phyloP scores from a whole-genome alignment of 1,140 invertebrate species.

The Bombus pyrosoma region DNA sequence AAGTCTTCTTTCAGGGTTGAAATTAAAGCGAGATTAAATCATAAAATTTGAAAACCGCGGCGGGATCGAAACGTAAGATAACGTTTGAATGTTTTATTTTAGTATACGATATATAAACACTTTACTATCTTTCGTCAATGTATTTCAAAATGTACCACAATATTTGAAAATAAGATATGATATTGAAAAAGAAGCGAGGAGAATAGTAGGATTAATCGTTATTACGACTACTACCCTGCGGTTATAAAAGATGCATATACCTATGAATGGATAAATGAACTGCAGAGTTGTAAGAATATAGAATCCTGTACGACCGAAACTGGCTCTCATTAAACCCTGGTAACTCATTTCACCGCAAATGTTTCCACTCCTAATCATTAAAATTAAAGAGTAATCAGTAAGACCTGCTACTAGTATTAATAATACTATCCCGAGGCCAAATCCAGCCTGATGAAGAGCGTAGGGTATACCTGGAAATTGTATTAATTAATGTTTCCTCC shows the following conservation, averaged over 20 bases:
- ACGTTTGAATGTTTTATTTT: no score
- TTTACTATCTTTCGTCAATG: no score
- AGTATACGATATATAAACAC: no score
- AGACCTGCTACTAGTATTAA: conserved; percentile 89
- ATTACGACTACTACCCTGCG: background rate
- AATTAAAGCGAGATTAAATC: no score
- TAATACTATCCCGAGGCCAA: conserved; percentile 89
- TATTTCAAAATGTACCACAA: no score
- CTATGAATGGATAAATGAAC: conserved; percentile 94
- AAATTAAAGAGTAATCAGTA: conserved; percentile 92
- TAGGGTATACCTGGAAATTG: conserved; percentile 89
- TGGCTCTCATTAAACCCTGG: conserved; percentile 92
- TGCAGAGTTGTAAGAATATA: conserved; percentile 90
- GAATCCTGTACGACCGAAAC: conserved; percentile 92
- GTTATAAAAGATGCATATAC: conserved; percentile 81
- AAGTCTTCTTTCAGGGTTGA: no score
- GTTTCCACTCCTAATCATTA: conserved; percentile 92
- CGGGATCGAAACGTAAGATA: no score
- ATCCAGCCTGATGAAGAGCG: conserved; percentile 91
- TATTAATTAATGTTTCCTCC: conserved; percentile 6
- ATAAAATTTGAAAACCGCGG: no score
- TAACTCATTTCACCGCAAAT: conserved; percentile 92
- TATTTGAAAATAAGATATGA: no score
- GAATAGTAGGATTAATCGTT: background rate
- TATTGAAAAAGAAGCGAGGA: background rate